phyloP scores from a whole-genome alignment of 2,113 vertebrate genomes.

The Corythoichthys haematopterus region DNA sequence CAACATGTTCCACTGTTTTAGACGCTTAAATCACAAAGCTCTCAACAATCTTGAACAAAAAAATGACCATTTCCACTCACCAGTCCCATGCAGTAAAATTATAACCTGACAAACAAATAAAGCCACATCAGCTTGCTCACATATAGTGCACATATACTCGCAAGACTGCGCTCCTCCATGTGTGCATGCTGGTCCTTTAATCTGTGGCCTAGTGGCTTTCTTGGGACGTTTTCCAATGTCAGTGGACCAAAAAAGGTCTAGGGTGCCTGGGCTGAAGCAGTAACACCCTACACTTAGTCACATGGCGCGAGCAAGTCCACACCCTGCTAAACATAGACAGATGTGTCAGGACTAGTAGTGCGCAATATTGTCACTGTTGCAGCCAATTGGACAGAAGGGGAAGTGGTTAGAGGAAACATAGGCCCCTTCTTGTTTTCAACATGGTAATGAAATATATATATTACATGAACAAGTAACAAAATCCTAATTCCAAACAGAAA shows the following conservation, averaged over 20 bases:
- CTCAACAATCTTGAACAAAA: background rate
- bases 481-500: too few relatives aligned
- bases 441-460: background rate
- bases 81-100: conserved; percentile 3
- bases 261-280: conserved; percentile 60
- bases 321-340: conserved; percentile 70
- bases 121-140: conserved; percentile 29
- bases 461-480: background rate
- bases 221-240: conserved; percentile 54
- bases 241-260: conserved; percentile 53
- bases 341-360: conserved; percentile 57
- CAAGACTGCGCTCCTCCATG: conserved; percentile 33
- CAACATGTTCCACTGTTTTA: background rate
- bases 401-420: background rate
- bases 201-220: conserved; percentile 62
- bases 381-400: conserved; percentile 13
- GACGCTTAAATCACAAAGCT: background rate
- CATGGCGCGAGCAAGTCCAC: conserved; percentile 65
- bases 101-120: conserved; percentile 23
- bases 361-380: conserved; percentile 41
- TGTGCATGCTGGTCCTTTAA: conserved; percentile 57
- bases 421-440: conserved; percentile 4
- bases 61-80: background rate
- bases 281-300: conserved; percentile 72
- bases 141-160: conserved; percentile 26